A percentile compares a stretch with the other conserved stretches of the same genome.
These are phyloP conservation scores for Megaptera novaeangliae DNA, from an alignment of 2,113 vertebrate species.

Conservation along the genomic window DNA sequence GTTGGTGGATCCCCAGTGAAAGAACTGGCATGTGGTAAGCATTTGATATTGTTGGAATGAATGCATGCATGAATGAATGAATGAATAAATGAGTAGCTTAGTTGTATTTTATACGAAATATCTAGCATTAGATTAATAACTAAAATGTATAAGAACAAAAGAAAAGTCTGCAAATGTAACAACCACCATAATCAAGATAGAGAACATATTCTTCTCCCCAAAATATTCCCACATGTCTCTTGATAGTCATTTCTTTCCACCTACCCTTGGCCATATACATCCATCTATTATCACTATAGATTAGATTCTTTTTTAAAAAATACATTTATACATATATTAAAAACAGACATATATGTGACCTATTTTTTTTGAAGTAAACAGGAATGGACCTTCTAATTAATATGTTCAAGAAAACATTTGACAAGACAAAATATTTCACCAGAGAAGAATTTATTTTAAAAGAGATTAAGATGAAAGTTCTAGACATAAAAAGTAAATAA, in stretches of 20 bases:
- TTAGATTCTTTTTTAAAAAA: not conserved
- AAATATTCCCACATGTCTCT: not conserved
- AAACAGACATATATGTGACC: not conserved
- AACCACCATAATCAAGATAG: not conserved
- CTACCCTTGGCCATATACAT: not conserved
- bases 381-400: not conserved
- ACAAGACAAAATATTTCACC: not conserved
- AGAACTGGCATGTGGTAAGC: not conserved
- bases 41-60: not conserved
- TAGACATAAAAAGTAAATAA: not conserved
- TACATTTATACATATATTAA: not conserved
- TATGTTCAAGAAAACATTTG: constrained; percentile 12
- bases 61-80: not conserved
- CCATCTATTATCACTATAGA: not conserved
- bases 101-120: not conserved
- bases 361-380: not conserved
- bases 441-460: not conserved
- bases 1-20: not conserved
- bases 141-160: not conserved
- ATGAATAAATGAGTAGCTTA: not conserved
- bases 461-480: not conserved
- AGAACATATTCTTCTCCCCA: not conserved
- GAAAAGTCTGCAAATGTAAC: not conserved
- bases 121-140: not conserved
- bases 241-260: not conserved